Evolutionary conservation across 2,797 vertebrate species (phyloP), one percentile per base, ranked within the genome.

Genomic region (Tokudaia tokunoshimensis): DNA sequence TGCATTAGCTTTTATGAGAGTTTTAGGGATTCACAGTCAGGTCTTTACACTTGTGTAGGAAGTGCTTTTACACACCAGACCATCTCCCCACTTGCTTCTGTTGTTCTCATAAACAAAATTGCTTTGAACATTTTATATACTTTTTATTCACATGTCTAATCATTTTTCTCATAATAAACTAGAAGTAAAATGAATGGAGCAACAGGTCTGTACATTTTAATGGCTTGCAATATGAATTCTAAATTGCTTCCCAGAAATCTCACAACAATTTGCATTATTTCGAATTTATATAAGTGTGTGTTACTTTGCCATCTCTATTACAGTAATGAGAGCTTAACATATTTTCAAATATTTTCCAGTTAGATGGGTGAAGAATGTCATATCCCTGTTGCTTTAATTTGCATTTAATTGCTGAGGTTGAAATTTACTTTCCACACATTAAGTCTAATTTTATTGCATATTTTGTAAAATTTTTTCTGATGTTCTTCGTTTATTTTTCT

Each of bases 281-380:
- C 26, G 93, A 61, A 85, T 91, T 97, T 91, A 96, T 83, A 41
- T 44, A 92, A 79, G 12, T 92, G 17, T 94, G 59, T 75, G 85
- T 92, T 93, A 75, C 72, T 95, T 94, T 94, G 74, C n/a, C 75
- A 95, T 92, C 65, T 96, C 74, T 78, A 97, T 85, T 96, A 93
- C 0, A 26, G 34, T 74, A 96, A 92, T 86, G 50, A 85, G 91
- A 91, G n/a, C 63, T 95, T 94, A 92, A 93, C 52, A 96, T 50
- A 94, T 91, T 95, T 97, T 96, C 70, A 97, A 95, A 72, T 80
- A 92, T 95, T 95, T 97, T 94, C 83, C 84, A 92, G 24, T 76
- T 85, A 92, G 94, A 95, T 96, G 75, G 61, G 82, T 95, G 37
- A 97, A 97, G 96, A 94, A 97, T 59, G 34, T 89, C 57, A 88